A percentile compares a stretch with the other conserved stretches of the same genome.
Conservation (phyloP, 1,140 invertebrate species). For the Drosophila bipectinata region DNA sequence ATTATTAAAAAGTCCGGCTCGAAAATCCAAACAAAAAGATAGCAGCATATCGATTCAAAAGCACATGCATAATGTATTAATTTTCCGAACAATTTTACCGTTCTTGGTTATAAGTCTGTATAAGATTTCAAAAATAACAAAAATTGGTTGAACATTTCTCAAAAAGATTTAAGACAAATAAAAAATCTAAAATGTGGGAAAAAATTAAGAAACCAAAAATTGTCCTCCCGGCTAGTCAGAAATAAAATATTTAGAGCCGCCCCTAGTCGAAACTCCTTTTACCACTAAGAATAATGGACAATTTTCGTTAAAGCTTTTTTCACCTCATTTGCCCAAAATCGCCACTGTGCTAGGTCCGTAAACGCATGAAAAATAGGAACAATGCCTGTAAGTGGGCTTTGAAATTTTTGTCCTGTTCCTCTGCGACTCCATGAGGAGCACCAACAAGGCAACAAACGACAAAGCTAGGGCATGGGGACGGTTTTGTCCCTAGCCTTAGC, state of each 20-base stretch:
- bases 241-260: conserved; percentile 55
- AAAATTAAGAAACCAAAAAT: too few relatives aligned
- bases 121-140: conserved; percentile 45
- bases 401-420: conserved; percentile 13
- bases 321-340: background rate
- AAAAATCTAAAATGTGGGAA: too few relatives aligned
- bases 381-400: conserved; percentile 36
- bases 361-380: conserved; percentile 1
- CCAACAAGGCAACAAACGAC: conserved; percentile 32
- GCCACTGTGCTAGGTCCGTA: background rate
- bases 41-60: conserved; percentile 34
- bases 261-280: background rate
- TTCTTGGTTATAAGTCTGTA: background rate
- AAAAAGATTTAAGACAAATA: too few relatives aligned
- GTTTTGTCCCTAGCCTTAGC: conserved; percentile 55
- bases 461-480: background rate
- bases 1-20: conserved; percentile 37
- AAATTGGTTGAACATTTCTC: conserved; percentile 5
- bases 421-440: conserved; percentile 21
- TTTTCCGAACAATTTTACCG: conserved; percentile 14
- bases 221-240: conserved; percentile 33
- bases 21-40: conserved; percentile 36
- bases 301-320: background rate
- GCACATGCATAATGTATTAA: conserved; percentile 69
- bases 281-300: too few relatives aligned